These are phyloP conservation scores for Stenodera caucasica DNA, from an alignment of 2,888 invertebrate genomes.

Conservation along the genomic window DNA sequence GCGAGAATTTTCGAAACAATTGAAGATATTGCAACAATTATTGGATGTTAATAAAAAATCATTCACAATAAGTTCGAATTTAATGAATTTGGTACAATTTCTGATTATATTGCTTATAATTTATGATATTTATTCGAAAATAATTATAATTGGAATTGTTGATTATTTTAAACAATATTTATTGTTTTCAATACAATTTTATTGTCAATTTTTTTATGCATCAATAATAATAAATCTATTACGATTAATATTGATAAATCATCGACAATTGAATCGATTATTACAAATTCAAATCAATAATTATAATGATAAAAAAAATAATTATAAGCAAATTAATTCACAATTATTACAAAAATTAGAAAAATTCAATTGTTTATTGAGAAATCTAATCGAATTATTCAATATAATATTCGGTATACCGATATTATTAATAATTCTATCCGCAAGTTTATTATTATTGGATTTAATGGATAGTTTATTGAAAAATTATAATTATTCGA, in stretches of 20 bases:
- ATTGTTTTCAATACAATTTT: neutral
- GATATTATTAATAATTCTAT: neutral
- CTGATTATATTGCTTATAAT: neutral
- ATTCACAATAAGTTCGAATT: no score
- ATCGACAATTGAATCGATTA: neutral
- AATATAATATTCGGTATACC: slow-evolving; percentile 1
- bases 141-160: neutral
- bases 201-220: slow-evolving; percentile 3
- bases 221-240: neutral
- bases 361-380: neutral
- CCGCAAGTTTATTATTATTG: neutral
- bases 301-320: no score
- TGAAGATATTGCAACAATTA: neutral
- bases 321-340: neutral
- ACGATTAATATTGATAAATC: neutral
- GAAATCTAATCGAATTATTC: neutral
- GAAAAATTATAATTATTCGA: neutral
- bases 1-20: neutral
- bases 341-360: neutral
- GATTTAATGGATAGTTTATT: slow-evolving; percentile 1
- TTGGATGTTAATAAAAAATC: neutral
- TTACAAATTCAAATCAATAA: neutral
- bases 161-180: neutral
- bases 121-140: neutral
- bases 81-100: neutral